Percentiles rank a stretch among this genome's conserved stretches.
Evolutionary conservation across 2,888 invertebrate genomes (phyloP).

Genomic region (Lasioglossum calceatum): DNA sequence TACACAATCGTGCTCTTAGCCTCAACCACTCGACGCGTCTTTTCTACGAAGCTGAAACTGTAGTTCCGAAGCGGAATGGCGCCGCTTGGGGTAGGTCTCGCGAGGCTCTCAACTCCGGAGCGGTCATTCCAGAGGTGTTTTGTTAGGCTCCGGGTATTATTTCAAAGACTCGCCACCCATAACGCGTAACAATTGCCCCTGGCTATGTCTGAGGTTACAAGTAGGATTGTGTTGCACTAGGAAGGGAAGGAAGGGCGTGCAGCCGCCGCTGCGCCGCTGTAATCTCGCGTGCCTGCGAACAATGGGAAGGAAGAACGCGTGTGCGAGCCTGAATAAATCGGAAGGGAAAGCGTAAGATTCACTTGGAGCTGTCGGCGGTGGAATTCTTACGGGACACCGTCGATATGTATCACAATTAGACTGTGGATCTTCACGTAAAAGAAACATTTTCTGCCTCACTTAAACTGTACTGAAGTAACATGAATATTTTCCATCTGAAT

Average conservation of each 20-base stretch:
- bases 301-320: slow-evolving; percentile 63
- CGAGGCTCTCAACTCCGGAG: slow-evolving; percentile 39
- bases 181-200: slow-evolving; percentile 67
- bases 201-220: slow-evolving; percentile 67
- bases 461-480: neutral
- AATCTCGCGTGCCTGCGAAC: slow-evolving; percentile 68
- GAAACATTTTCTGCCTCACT: neutral
- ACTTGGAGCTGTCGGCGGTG: neutral
- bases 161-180: slow-evolving; percentile 72
- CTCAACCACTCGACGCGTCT: neutral
- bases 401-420: neutral
- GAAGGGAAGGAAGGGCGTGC: slow-evolving; percentile 37
- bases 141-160: slow-evolving; percentile 66
- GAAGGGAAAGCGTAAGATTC: slow-evolving; percentile 20
- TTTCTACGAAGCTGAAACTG: neutral
- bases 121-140: slow-evolving; percentile 57
- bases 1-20: neutral
- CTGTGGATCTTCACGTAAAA: neutral
- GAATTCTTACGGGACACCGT: neutral
- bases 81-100: slow-evolving; percentile 60
- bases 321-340: slow-evolving; percentile 30
- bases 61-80: slow-evolving; percentile 6
- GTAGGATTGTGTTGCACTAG: slow-evolving; percentile 66
- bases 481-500: neutral
- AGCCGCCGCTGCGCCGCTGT: slow-evolving; percentile 5